phyloP scores from a whole-genome alignment of 2,888 invertebrate species.

The Campoplex nolae region DNA sequence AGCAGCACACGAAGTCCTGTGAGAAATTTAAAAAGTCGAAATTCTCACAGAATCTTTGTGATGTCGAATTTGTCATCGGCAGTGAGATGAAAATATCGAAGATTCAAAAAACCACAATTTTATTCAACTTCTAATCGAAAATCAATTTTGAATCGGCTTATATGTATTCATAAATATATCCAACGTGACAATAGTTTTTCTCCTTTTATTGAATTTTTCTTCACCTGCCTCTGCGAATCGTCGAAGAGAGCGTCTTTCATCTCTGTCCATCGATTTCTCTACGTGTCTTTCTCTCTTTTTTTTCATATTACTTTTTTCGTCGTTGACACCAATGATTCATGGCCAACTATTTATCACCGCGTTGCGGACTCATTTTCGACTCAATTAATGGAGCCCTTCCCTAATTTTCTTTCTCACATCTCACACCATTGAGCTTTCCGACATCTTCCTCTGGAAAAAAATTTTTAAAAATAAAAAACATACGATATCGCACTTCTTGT shows the following conservation, averaged over 20 bases:
- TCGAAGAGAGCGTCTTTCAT: slow-evolving; percentile 48
- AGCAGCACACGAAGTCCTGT: not conserved
- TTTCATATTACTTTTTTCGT: slow-evolving; percentile 1
- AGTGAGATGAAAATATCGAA: not conserved
- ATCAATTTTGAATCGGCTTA: not conserved
- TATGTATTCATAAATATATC: not conserved
- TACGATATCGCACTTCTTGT: slow-evolving; percentile 24
- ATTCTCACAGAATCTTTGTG: not conserved
- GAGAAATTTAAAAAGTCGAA: not conserved
- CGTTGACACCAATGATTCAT: slow-evolving; percentile 56
- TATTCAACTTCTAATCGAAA: not conserved
- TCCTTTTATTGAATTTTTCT: slow-evolving; percentile 15
- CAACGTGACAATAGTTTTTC: not conserved
- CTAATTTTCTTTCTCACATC: slow-evolving; percentile 3
- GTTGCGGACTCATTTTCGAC: slow-evolving; percentile 58
- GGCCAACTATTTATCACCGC: slow-evolving; percentile 62
- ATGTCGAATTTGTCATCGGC: not conserved
- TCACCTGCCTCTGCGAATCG: slow-evolving; percentile 39
- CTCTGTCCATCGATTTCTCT: slow-evolving; percentile 22
- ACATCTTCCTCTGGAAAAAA: not conserved
- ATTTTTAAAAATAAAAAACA: no score
- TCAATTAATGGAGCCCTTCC: slow-evolving; percentile 62
- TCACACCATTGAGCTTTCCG: not conserved
- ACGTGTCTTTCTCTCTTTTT: slow-evolving; percentile 22
- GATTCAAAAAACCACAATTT: not conserved